Evolutionary conservation across 2,797 vertebrate genomes (phyloP), one percentile per base, ranked within the genome.

Genomic region (Chelidonichthys spinosus): DNA sequence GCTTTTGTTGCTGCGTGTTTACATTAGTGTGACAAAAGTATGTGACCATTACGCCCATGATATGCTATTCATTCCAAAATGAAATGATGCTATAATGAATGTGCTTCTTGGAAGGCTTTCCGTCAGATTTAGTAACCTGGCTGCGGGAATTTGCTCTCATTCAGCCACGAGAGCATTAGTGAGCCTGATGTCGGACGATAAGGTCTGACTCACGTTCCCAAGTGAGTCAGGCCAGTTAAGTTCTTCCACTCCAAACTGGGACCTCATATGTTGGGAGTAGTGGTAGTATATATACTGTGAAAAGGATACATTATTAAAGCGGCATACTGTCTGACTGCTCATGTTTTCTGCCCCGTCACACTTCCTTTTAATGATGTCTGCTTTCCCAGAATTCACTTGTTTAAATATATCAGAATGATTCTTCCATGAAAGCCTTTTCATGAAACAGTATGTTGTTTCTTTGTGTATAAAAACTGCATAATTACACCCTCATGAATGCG

Each of bases 151-250:
- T 74, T 52, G n/a, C 15, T 66, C 61, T 17, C 11, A 55, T 65
- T 63, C 47, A 18, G 25, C 62, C 36, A 62, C 11, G 54, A 50
- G 18, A 76, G 49, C 25, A 44, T 50, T 52, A n/a, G 7, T 46
- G 17, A 35, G 33, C 33, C 55, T 79, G 56, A 78, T 77, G 50
- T 35, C 14, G 56, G 39, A 25, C 8, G 25, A 25, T 25, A 25
- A 25, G 25, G 25, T 25, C 25, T 15, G 40, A 56, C 67, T 52
- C 2, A 3, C 43, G 3, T 64, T 11, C 42, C 33, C 32, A 33
- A 72, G 68, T 33, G 18, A 39, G 6, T 63, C 18, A 50, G 56
- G 49, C n/a, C 49, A 42, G 53, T 60, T 17, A 36, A 18, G 37
- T 68, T 71, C 11, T 56, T 52, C 6, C 15, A 43, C 17, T 71